Conservation (phyloP, 2,888 invertebrate genomes). For the Neoascia interrupta region DNA sequence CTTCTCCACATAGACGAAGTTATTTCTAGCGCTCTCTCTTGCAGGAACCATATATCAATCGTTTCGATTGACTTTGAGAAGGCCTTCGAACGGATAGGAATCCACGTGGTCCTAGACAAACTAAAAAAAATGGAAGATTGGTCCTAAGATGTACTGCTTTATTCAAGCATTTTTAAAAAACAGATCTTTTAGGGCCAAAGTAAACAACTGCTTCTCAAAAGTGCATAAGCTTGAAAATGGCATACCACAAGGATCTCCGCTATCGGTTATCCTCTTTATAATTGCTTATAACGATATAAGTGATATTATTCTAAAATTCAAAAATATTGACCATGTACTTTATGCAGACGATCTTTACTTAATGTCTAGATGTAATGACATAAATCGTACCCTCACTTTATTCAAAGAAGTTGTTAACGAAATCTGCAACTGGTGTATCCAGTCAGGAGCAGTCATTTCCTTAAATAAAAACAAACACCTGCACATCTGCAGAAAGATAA, state of each 20-base stretch:
- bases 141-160: not conserved
- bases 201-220: not conserved
- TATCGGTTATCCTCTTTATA: not conserved
- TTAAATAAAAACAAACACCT: not conserved
- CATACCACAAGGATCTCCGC: not conserved
- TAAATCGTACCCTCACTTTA: no score
- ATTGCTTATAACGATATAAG: not conserved
- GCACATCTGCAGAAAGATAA: not conserved
- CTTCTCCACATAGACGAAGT: no score
- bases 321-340: not conserved
- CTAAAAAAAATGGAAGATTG: not conserved
- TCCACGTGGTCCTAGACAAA: not conserved
- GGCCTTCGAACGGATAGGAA: no score
- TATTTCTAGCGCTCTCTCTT: no score
- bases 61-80: conserved; percentile 1
- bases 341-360: not conserved
- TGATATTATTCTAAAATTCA: not conserved
- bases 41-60: no score
- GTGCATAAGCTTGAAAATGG: not conserved
- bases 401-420: no score
- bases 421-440: no score
- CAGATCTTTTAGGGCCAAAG: not conserved
- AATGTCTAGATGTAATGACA: not conserved
- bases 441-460: no score
- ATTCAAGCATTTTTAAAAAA: not conserved